Evolutionary conservation across 2,888 invertebrate species (phyloP), one percentile per base, ranked within the genome.

Genomic region (Epirrita christyi): DNA sequence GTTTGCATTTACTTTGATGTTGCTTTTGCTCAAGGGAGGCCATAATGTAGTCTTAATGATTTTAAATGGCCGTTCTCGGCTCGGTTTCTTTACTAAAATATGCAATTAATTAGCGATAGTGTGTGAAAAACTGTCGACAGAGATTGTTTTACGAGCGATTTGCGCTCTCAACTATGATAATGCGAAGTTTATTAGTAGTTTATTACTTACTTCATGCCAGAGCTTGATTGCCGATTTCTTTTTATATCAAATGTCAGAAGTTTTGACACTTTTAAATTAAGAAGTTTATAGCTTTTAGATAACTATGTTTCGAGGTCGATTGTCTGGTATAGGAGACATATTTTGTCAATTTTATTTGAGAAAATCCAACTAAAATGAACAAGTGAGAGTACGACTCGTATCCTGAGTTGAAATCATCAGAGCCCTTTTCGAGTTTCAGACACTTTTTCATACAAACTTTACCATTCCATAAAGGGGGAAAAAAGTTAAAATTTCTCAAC

Each of bases 101-200:
- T 72, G 78, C 77, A 83, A 85, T 86, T 83, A 85, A 85, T 88
- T 88, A 88, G 83, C 86, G 69, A 58, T 57, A 28, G 64, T 56
- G 73, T 81, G 86, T 72, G 81, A 88, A 83, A 71, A 75, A 58
- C 62, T 66, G 48, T 64, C 61, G 51, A 65, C 68, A 61, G 64
- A 68, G 69, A 73, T 71, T 66, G 68, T 70, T 76, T 73, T 75
- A 71, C 61, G 42, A 55, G 55, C 46, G 55, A 53, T 52, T 58
- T 49, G 55, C 47, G 59, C 51, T 68, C 68, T 61, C 46, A 55
- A 55, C 59, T 59, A 62, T 59, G 60, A 66, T 67, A 63, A 66
- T 69, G 51, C 50, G 60, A 51, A 63, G 58, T 68, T 66, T 69
- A 67, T 66, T 67, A 64, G 61, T 63, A 49, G 64, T 64, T 66